phyloP scores from a whole-genome alignment of 1,140 invertebrate species.

The Zeugodacus cucurbitae region DNA sequence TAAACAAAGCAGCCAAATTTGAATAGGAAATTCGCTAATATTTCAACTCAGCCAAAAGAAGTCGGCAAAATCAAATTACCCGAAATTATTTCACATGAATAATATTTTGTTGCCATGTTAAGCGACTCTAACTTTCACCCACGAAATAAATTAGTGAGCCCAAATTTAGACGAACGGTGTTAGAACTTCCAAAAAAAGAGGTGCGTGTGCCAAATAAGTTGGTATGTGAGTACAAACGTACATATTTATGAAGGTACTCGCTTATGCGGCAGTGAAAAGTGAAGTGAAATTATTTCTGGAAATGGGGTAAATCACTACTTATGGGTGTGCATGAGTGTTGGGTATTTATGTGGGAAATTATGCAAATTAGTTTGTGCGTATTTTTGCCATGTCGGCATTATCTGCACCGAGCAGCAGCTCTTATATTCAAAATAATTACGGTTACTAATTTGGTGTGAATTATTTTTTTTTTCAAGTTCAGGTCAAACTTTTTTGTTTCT shows the following conservation, averaged over 20 bases:
- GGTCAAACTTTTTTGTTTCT: too few relatives aligned
- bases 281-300: not conserved
- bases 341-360: not conserved
- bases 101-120: not conserved
- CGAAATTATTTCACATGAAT: not conserved
- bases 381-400: not conserved
- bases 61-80: not conserved
- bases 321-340: not conserved
- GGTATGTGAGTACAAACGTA: not conserved
- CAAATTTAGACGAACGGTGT: not conserved
- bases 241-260: not conserved
- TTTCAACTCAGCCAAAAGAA: constrained; percentile 9
- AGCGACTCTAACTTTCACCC: constrained; percentile 17
- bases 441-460: too few relatives aligned
- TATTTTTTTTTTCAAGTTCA: too few relatives aligned
- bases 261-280: not conserved
- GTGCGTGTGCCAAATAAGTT: not conserved
- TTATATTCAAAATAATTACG: too few relatives aligned
- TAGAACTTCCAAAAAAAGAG: not conserved
- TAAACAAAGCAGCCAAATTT: not conserved
- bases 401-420: too few relatives aligned
- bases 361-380: not conserved
- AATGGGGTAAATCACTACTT: not conserved
- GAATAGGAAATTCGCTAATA: not conserved
- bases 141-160: not conserved